phyloP scores from a whole-genome alignment of 2,888 invertebrate species.

The Plebejus melissa region DNA sequence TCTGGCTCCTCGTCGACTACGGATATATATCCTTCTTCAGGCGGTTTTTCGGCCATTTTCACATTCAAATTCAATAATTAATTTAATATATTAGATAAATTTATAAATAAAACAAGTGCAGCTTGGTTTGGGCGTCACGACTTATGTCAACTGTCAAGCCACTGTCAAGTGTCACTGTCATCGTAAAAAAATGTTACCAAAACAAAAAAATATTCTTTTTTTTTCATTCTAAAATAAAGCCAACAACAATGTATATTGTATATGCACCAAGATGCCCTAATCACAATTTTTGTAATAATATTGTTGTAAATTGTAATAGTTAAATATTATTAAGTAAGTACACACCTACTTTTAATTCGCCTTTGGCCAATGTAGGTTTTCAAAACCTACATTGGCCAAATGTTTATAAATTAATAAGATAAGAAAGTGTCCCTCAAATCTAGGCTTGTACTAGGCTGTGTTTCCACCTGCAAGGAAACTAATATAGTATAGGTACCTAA shows the following conservation, averaged over 20 bases:
- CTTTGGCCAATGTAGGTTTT: too few relatives aligned
- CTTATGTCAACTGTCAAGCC: conserved; percentile 21
- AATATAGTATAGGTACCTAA: background rate
- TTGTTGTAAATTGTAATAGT: too few relatives aligned
- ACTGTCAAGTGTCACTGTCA: background rate
- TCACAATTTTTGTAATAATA: too few relatives aligned
- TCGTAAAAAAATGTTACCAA: conserved; percentile 32
- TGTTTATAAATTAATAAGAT: too few relatives aligned
- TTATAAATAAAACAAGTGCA: conserved; percentile 48
- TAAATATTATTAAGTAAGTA: too few relatives aligned
- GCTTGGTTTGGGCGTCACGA: conserved; percentile 41
- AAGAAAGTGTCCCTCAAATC: too few relatives aligned
- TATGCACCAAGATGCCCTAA: too few relatives aligned
- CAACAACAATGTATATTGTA: too few relatives aligned
- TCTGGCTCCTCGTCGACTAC: conserved; percentile 72
- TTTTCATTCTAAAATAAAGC: background rate
- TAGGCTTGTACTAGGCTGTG: too few relatives aligned
- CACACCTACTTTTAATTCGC: too few relatives aligned
- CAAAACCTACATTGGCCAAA: too few relatives aligned
- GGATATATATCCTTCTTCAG: conserved; percentile 70
- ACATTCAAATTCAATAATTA: conserved; percentile 47
- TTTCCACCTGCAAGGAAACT: too few relatives aligned
- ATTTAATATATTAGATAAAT: conserved; percentile 38
- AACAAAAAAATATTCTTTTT: background rate
- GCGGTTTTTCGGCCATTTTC: conserved; percentile 70